A percentile compares a stretch with the other conserved stretches of the same genome.
These are phyloP conservation scores for Chelidonichthys spinosus DNA, from an alignment of 2,797 vertebrate species.

Conservation along the genomic window DNA sequence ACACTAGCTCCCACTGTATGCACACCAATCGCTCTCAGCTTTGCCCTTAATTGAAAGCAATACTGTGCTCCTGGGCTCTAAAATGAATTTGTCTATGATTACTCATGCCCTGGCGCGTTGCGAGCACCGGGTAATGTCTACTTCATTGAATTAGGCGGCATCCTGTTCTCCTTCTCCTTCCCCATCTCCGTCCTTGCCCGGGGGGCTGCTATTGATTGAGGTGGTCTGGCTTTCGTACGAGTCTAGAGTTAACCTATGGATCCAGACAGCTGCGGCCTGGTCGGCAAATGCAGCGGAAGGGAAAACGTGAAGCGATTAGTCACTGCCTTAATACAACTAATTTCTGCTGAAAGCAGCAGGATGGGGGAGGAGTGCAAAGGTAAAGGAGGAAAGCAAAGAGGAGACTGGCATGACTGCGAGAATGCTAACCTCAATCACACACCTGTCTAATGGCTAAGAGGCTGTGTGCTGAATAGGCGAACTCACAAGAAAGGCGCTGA, in stretches of 20 bases:
- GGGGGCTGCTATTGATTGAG: constrained; percentile 87
- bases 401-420: constrained; percentile 28
- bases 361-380: constrained; percentile 40
- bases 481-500: constrained; percentile 17
- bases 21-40: constrained; percentile 74
- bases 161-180: constrained; percentile 76
- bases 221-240: constrained; percentile 76
- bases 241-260: constrained; percentile 72
- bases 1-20: constrained; percentile 41
- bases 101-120: constrained; percentile 86
- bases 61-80: constrained; percentile 88
- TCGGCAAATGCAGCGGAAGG: constrained; percentile 65
- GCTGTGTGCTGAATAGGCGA: constrained; percentile 40
- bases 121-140: constrained; percentile 83
- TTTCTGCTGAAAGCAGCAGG: constrained; percentile 67
- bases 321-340: constrained; percentile 72
- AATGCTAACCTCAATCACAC: constrained; percentile 58
- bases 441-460: constrained; percentile 53
- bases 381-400: constrained; percentile 34
- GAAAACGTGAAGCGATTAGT: constrained; percentile 70
- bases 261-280: constrained; percentile 53
- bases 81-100: constrained; percentile 94
- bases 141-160: constrained; percentile 90
- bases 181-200: constrained; percentile 78
- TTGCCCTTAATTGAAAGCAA: constrained; percentile 94